Evolutionary conservation across 2,888 invertebrate species (phyloP).

Genomic region (Strigamia crassipes): DNA sequence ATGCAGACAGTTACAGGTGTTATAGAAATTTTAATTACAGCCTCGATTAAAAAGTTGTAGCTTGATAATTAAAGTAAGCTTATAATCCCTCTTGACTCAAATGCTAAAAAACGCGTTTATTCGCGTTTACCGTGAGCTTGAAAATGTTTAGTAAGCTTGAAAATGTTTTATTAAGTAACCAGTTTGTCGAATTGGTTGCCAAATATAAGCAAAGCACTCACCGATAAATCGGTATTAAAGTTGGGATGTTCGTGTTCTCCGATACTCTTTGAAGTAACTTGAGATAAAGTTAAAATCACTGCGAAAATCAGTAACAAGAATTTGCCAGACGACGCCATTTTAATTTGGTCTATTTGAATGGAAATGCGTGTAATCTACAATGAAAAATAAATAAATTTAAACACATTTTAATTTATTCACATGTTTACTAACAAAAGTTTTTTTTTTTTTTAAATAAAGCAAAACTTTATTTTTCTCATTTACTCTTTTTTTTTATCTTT

Average conservation of each 20-base stretch:
- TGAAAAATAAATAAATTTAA: background rate
- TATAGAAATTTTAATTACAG: background rate
- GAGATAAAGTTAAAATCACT: background rate
- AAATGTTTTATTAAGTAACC: background rate
- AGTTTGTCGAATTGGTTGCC: background rate
- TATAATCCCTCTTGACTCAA: background rate
- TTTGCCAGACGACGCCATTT: background rate
- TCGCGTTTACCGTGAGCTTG: background rate
- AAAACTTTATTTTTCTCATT: background rate
- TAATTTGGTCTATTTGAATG: background rate
- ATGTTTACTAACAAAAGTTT: background rate
- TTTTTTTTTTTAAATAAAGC: background rate
- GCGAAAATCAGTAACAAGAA: background rate
- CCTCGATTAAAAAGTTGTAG: background rate
- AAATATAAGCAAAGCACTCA: background rate
- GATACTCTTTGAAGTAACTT: background rate
- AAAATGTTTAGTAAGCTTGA: background rate
- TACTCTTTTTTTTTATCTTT: background rate
- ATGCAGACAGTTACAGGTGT: background rate
- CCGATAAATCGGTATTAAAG: constrained; percentile 35
- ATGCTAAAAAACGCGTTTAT: background rate
- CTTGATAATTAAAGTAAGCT: background rate
- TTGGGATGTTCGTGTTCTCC: constrained; percentile 41
- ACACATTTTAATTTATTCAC: background rate
- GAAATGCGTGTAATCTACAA: background rate